Conservation (phyloP, 92 coral and sea anemone species). For the Zoanthus sansibaricus region DNA sequence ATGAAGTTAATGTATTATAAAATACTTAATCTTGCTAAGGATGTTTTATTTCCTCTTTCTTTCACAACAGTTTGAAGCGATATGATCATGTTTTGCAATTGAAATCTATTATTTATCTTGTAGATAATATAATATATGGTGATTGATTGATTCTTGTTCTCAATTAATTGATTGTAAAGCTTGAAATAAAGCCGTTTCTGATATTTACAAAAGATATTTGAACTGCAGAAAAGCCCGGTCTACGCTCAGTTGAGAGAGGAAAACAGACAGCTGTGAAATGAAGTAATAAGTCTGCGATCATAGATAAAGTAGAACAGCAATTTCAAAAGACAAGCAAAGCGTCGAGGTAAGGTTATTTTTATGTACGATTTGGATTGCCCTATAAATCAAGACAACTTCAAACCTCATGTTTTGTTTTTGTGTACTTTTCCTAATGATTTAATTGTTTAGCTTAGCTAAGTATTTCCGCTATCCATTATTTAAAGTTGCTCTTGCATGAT, state of each 20-base stretch:
- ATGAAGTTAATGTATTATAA: neutral
- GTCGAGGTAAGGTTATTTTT: neutral
- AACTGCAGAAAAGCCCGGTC: neutral
- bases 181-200: neutral
- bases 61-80: no score
- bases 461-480: neutral
- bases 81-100: neutral
- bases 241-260: neutral
- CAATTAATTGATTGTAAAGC: neutral
- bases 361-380: no score
- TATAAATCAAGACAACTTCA: neutral
- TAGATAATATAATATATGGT: neutral
- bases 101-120: slow-evolving; percentile 1
- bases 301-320: neutral
- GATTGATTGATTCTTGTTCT: neutral
- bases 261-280: slow-evolving; percentile 9
- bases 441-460: neutral
- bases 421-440: neutral
- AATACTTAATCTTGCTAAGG: neutral
- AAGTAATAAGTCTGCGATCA: slow-evolving; percentile 1
- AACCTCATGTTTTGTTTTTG: neutral
- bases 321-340: neutral
- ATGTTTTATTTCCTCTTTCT: neutral
- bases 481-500: neutral
- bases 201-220: neutral